Evolutionary conservation across 2,797 vertebrate genomes (phyloP).

Genomic region (Nannoperca australis): DNA sequence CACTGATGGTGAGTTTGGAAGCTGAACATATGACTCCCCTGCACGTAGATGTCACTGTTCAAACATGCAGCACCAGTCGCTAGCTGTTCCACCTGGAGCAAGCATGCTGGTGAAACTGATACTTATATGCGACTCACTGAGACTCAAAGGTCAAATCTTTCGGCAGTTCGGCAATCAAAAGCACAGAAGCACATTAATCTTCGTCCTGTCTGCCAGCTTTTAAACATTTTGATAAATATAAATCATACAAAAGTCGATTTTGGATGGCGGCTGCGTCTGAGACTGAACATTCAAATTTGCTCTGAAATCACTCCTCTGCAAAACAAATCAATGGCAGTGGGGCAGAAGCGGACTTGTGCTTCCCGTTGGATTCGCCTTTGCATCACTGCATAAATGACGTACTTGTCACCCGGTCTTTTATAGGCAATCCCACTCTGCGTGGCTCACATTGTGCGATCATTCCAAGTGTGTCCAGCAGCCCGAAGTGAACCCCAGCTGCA

Average conservation of each 20-base stretch:
- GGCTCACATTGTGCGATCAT: neutral
- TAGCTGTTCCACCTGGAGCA: neutral
- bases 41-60: neutral
- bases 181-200: slow-evolving; percentile 44
- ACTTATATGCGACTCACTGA: slow-evolving; percentile 26
- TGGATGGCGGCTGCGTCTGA: neutral
- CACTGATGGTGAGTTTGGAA: too few relatives aligned
- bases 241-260: slow-evolving; percentile 43
- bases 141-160: slow-evolving; percentile 55
- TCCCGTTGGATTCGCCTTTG: neutral
- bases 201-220: slow-evolving; percentile 30
- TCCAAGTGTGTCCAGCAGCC: slow-evolving; percentile 7
- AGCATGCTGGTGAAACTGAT: neutral
- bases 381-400: slow-evolving; percentile 15
- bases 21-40: neutral
- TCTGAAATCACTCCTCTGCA: slow-evolving; percentile 44
- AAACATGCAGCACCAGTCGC: too few relatives aligned
- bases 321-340: slow-evolving; percentile 52
- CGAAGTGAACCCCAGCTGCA: slow-evolving; percentile 20
- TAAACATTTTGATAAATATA: slow-evolving; percentile 52
- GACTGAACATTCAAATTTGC: slow-evolving; percentile 34
- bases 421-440: neutral
- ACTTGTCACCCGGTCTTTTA: slow-evolving; percentile 22
- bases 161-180: slow-evolving; percentile 33
- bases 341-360: slow-evolving; percentile 4